Conservation (phyloP, 2,113 vertebrate genomes). For the Verasper variegatus region DNA sequence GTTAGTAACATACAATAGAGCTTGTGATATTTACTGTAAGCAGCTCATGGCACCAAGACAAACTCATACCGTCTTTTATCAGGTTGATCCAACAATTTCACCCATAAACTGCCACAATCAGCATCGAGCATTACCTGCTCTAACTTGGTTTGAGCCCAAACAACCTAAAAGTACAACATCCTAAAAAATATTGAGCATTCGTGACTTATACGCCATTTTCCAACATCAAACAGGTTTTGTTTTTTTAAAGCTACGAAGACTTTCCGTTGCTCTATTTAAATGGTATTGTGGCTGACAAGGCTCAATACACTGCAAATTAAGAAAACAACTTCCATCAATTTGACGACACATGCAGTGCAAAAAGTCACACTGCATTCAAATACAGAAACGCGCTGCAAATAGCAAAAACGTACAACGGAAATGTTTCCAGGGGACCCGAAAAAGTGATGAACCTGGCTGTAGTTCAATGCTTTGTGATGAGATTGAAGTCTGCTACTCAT, state of each 20-base stretch:
- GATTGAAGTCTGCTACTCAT: too few species aligned
- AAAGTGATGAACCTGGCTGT: too few species aligned
- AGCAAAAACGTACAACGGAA: too few species aligned
- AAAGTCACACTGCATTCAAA: too few species aligned
- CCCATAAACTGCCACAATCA: neutral
- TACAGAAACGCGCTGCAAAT: too few species aligned
- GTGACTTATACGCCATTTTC: neutral
- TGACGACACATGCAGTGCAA: too few species aligned
- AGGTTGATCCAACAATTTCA: neutral
- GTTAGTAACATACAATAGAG: neutral
- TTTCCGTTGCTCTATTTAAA: neutral
- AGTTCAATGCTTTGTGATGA: too few species aligned
- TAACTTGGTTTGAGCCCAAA: neutral
- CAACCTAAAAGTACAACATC: neutral
- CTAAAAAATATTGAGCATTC: neutral
- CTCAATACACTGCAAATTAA: too few species aligned
- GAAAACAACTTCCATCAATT: too few species aligned
- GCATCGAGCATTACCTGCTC: too few species aligned
- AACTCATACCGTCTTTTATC: neutral
- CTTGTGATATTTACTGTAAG: neutral
- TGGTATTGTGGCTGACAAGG: too few species aligned
- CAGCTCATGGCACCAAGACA: neutral
- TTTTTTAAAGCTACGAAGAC: neutral
- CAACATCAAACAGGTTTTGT: neutral
- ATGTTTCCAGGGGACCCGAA: too few species aligned